phyloP scores from a whole-genome alignment of 2,797 vertebrate species.

The Acrossocheilus fasciatus region DNA sequence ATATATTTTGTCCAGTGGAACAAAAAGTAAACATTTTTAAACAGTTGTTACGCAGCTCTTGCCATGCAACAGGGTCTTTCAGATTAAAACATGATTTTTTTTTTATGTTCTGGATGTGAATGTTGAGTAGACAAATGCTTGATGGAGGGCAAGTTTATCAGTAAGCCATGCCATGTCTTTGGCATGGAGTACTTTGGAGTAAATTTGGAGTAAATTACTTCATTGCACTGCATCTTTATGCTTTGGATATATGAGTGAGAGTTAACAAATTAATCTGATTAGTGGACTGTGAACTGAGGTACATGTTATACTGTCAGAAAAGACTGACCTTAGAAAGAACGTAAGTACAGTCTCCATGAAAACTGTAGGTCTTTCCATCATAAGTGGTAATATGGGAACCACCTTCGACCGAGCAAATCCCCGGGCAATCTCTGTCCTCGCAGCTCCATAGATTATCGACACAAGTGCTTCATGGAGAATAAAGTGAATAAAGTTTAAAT shows the following conservation, averaged over 20 bases:
- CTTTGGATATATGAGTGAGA: neutral
- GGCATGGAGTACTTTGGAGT: neutral
- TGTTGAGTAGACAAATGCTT: neutral
- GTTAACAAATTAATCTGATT: neutral
- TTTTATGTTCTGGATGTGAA: neutral
- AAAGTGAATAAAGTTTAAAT: neutral
- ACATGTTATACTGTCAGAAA: neutral
- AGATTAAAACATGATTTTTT: neutral
- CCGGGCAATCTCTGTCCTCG: neutral
- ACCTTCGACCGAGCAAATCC: neutral
- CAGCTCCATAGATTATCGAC: slow-evolving; percentile 60
- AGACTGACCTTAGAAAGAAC: slow-evolving; percentile 3
- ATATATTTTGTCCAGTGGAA: too few species aligned
- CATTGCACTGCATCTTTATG: neutral
- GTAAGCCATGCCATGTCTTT: neutral
- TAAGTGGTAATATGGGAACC: neutral
- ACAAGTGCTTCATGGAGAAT: slow-evolving; percentile 73
- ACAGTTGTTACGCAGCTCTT: neutral
- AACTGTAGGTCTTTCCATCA: neutral
- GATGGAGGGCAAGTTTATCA: neutral
- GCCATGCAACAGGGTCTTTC: neutral
- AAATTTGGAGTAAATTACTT: neutral
- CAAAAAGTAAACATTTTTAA: neutral
- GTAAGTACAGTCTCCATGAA: neutral
- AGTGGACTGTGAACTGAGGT: neutral